Evolutionary conservation across 2,113 vertebrate genomes (phyloP), one percentile per base, ranked within the genome.

Genomic region (Cheirogaleus medius): DNA sequence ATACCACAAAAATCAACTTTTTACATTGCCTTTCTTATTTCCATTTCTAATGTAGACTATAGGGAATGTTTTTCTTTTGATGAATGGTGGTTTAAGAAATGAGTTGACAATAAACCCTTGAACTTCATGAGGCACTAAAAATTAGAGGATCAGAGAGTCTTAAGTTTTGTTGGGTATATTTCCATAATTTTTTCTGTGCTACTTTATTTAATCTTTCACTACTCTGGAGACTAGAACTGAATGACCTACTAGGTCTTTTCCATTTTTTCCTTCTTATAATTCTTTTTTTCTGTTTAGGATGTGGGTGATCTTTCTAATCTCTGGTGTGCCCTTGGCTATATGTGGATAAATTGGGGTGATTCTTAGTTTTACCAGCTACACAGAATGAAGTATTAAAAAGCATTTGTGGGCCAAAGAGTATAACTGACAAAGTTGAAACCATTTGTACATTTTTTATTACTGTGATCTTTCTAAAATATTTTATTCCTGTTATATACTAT

Each of bases 201-300:
- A 74, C 90, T 98, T 95, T 88, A 96, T 66, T 97, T 97, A 95
- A 95, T 97, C 69, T 94, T 96, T 34, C 5, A 86, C 54, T 97
- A 44, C 87, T 92, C 37, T 18, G 52, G 91, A 87, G 60, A 97
- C 14, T 92, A 90, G 39, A 34, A 73, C 68, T 69, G 87, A 92
- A 95, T 97, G 96, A 97, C 96, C 97, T 96, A 32, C 25, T 92
- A 87, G 90, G 97, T 96, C 95, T 96, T 97, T 97, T 95, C 76
- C n/a, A 95, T 88, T 85, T 97, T 95, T 87, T 94, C 34, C 52
- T 95, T 76, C 68, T 93, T 95, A 87, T 77, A 94, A 91, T 82
- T 96, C 54, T 89, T 78, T 87, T 91, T 95, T 93, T 96, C 81
- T 97, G 34, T 95, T 97, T 96, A 76, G 84, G 47, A 84, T 97